phyloP scores from a whole-genome alignment of 1,140 invertebrate species.

The Drosophila lacertosa region DNA sequence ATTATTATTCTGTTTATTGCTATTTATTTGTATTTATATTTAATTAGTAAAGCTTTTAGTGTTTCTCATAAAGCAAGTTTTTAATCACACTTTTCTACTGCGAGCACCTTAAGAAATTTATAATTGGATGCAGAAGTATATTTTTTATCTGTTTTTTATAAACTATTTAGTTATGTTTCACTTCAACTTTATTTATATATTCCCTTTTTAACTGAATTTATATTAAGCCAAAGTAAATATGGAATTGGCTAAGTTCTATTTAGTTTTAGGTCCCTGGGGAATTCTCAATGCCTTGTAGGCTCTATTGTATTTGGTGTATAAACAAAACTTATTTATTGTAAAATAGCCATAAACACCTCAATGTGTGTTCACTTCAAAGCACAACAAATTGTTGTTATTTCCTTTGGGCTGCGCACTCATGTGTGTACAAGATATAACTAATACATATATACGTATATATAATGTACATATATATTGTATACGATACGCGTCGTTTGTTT shows the following conservation, averaged over 20 bases:
- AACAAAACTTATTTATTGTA: slow-evolving; percentile 2
- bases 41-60: too few species aligned
- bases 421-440: slow-evolving; percentile 8
- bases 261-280: slow-evolving; percentile 26
- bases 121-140: too few species aligned
- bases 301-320: background rate
- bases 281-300: slow-evolving; percentile 8
- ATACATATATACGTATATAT: background rate
- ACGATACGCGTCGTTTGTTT: slow-evolving; percentile 45
- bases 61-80: too few species aligned
- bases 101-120: too few species aligned
- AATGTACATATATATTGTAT: background rate
- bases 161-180: background rate
- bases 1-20: too few species aligned
- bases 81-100: too few species aligned
- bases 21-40: too few species aligned
- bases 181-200: too few species aligned
- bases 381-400: slow-evolving; percentile 41
- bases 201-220: too few species aligned
- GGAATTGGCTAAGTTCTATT: background rate
- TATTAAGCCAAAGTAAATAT: background rate
- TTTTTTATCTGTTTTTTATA: too few species aligned
- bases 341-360: slow-evolving; percentile 47
- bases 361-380: slow-evolving; percentile 61
- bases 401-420: slow-evolving; percentile 22